Base-by-base conservation (phyloP, 2,113 vertebrate genomes). In the Neolamprologus cancellatus region DNA sequence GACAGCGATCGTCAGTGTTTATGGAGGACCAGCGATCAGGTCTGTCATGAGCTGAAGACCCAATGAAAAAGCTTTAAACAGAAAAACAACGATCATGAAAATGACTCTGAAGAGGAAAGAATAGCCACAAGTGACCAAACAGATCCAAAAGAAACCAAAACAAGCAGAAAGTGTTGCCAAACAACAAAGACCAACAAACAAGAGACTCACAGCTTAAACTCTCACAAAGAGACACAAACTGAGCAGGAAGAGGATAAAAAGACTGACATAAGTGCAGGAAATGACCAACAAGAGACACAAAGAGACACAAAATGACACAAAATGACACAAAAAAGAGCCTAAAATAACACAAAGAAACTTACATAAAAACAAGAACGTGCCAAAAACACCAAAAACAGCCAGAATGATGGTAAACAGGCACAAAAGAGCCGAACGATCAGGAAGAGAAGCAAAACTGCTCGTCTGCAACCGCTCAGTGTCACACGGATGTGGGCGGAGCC, bases 1-100 rank as follows among this genome's bases (percentile, higher is more conserved):
- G 34, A 5, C 12, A 23, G 12, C 1, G n/a, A 14, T 23, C 64
- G 0, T 69, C 34, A 41, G n/a, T 0, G n/a, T 41, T 39, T 69
- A 1, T 39, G 12, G 34, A 41, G 12, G n/a, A 69, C 36, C 36
- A 23, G 11, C 3, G n/a, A 39, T 13, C 61, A 66, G 34, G 32
- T 66, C 61, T 20, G 32, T 66, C 28, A 11, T 61, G 30, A 34
- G 30, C 30, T 36, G 18, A 66, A 66, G 32, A n/a, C 18, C 32
- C 59, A 17, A 9, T 30, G 14, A 57, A 30, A 30, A 28, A 30
- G 8, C 7, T 57, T 30, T 57, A 17, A 57, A 0, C 55, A 57
- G 14, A 57, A 30, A 57, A 57, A 17, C 25, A 30, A 9, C 0
- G 54, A 30, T 57, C 54, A 28, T 28, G 0, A 57, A 66, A 66